These are phyloP conservation scores for Tapirus indicus DNA, from an alignment of 2,797 vertebrate genomes.

Conservation along the genomic window DNA sequence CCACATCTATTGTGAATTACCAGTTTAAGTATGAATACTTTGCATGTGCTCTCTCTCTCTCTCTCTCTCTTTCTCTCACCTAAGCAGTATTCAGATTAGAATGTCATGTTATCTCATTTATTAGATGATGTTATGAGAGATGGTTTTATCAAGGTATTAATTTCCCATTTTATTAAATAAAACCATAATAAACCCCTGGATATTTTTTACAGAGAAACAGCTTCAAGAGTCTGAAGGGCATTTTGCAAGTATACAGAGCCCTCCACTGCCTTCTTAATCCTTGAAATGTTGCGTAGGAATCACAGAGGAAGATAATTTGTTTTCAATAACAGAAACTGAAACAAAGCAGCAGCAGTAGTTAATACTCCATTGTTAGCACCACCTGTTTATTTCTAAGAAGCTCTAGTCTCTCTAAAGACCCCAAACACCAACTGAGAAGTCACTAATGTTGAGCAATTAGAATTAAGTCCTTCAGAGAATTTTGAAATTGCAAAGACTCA, in stretches of 20 bases:
- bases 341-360: not conserved
- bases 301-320: not conserved
- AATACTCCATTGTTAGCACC: not conserved
- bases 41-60: not conserved
- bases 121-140: conserved; percentile 17
- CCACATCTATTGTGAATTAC: conserved; percentile 39
- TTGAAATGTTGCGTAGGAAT: not conserved
- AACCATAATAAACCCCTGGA: not conserved
- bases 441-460: not conserved
- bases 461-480: conserved; percentile 34
- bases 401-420: not conserved
- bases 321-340: not conserved
- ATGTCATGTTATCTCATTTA: not conserved
- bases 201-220: not conserved
- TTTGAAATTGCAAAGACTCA: not conserved
- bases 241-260: not conserved
- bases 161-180: conserved; percentile 42
- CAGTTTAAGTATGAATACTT: conserved; percentile 54
- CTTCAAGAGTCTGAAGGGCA: not conserved
- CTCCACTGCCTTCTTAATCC: not conserved
- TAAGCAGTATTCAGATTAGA: conserved; percentile 14
- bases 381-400: not conserved
- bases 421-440: not conserved
- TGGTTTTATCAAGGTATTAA: conserved; percentile 19
- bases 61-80: not conserved